These are phyloP conservation scores for Acanthurus leucopareius DNA, from an alignment of 2,797 vertebrate species.

Conservation along the genomic window DNA sequence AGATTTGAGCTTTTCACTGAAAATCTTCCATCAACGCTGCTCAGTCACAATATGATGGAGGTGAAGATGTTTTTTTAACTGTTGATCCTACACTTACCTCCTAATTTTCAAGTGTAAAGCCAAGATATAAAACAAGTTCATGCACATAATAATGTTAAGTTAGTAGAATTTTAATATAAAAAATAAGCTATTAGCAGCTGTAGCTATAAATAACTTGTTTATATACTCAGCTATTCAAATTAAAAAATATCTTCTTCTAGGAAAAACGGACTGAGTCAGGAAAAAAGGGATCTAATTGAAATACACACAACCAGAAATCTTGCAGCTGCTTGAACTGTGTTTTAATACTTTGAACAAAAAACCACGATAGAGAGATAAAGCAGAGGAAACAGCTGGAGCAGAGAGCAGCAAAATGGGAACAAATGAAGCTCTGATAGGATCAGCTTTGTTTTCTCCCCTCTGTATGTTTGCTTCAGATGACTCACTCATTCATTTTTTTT, in stretches of 20 bases:
- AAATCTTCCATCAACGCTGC: background rate
- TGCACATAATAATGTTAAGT: background rate
- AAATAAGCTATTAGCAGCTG: background rate
- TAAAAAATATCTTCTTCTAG: too few relatives aligned
- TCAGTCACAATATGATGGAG: background rate
- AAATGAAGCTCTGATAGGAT: constrained; percentile 22
- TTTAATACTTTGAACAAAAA: constrained; percentile 15
- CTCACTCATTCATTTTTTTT: constrained; percentile 21
- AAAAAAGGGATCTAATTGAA: background rate
- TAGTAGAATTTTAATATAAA: background rate
- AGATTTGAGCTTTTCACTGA: background rate
- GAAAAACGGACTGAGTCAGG: background rate
- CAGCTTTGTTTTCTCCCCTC: constrained; percentile 15
- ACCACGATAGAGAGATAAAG: background rate
- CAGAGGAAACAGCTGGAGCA: constrained; percentile 1
- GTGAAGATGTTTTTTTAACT: background rate
- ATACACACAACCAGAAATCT: background rate
- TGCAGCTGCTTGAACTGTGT: background rate
- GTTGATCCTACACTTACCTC: background rate
- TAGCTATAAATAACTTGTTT: background rate
- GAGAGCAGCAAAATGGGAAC: background rate
- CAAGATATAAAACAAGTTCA: background rate
- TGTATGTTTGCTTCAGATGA: constrained; percentile 29
- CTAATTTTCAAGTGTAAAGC: too few relatives aligned
- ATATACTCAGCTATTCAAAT: background rate